Evolutionary conservation across 2,888 invertebrate genomes (phyloP).

Genomic region (Dryococelus australis): DNA sequence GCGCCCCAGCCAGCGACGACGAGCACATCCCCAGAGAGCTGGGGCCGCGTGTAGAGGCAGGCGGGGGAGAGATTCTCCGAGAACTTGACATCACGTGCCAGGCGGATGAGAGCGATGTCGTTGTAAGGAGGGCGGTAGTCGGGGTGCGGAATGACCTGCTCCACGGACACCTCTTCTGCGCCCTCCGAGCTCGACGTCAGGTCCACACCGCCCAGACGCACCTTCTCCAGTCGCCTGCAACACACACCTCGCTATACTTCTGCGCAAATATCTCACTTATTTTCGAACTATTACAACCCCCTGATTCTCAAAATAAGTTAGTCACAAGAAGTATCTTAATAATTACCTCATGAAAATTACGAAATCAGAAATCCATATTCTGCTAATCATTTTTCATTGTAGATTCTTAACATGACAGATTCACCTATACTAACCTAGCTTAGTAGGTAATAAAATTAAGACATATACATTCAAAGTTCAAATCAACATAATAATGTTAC

Average conservation of each 20-base stretch:
- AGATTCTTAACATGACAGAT: too few relatives aligned
- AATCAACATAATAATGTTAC: too few relatives aligned
- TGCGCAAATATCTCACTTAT: not conserved
- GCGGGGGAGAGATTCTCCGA: slow-evolving; percentile 38
- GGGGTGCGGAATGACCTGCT: slow-evolving; percentile 43
- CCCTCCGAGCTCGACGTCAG: not conserved
- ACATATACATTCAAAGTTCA: too few relatives aligned
- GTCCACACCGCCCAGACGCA: slow-evolving; percentile 23
- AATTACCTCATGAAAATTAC: too few relatives aligned
- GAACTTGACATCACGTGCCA: slow-evolving; percentile 39
- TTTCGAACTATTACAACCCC: too few relatives aligned
- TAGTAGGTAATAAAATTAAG: too few relatives aligned
- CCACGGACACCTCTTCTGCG: not conserved
- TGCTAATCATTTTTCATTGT: too few relatives aligned
- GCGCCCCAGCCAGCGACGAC: slow-evolving; percentile 42
- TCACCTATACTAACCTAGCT: too few relatives aligned
- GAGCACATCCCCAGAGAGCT: slow-evolving; percentile 26
- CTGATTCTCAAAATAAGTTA: too few relatives aligned
- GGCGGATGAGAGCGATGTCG: slow-evolving; percentile 49
- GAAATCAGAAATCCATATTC: too few relatives aligned
- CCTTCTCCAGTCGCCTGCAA: slow-evolving; percentile 20
- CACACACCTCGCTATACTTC: not conserved
- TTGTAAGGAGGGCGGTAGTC: slow-evolving; percentile 48
- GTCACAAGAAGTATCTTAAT: too few relatives aligned
- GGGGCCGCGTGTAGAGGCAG: slow-evolving; percentile 38